A percentile compares a stretch with the other conserved stretches of the same genome.
Evolutionary conservation across 2,113 vertebrate species (phyloP).

Genomic region (Alethe diademata): DNA sequence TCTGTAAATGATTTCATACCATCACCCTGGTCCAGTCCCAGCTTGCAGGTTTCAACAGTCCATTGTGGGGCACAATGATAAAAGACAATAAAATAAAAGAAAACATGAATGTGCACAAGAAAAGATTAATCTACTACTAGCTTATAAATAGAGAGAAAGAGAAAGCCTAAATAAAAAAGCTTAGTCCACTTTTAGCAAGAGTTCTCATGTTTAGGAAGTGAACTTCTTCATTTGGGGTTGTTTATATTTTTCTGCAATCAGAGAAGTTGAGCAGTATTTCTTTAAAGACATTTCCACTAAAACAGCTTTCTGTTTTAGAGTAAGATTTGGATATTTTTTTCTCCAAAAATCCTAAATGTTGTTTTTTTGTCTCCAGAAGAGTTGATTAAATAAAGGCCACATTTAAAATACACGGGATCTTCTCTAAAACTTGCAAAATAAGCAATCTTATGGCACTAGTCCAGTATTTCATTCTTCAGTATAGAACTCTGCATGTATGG

Average conservation of each 20-base stretch:
- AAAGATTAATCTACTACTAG: background rate
- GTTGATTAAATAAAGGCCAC: background rate
- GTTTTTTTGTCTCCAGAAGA: background rate
- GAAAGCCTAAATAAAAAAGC: background rate
- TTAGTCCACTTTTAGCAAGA: background rate
- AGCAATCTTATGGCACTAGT: background rate
- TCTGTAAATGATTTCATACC: background rate
- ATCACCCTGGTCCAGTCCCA: background rate
- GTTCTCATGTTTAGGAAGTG: background rate
- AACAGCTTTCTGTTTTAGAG: background rate
- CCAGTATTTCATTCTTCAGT: background rate
- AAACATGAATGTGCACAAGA: background rate
- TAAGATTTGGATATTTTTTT: background rate
- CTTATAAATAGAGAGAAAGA: background rate
- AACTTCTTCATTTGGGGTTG: background rate
- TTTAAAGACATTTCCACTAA: background rate
- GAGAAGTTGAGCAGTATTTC: background rate
- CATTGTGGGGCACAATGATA: background rate
- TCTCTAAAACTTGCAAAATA: background rate
- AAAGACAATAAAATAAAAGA: background rate
- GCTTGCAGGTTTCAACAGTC: background rate
- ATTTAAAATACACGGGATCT: background rate
- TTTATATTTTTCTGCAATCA: background rate
- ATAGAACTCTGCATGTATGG: background rate
- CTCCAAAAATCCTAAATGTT: background rate